phyloP scores from a whole-genome alignment of 53 echinoderm and acorn worm genomes.

The Holothuria leucospilota region DNA sequence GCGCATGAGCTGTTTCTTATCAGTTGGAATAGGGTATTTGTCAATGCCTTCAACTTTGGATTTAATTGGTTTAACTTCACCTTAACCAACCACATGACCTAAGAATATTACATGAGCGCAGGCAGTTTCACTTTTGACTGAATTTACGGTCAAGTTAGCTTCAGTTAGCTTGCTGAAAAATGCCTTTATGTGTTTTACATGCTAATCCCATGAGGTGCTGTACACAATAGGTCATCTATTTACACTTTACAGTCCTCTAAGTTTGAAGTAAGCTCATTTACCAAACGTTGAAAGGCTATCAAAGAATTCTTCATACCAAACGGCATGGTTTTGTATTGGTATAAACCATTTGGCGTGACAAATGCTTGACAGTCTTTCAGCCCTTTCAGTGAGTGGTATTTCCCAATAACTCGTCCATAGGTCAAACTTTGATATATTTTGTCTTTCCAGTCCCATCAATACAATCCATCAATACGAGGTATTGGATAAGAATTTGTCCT shows the following conservation, averaged over 20 bases:
- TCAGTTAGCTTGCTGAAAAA: constrained; percentile 10
- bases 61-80: no score
- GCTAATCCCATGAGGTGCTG: constrained; percentile 23
- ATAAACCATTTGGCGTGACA: constrained; percentile 50
- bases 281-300: no score
- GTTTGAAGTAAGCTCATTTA: no score
- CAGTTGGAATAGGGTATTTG: no score
- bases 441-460: constrained; percentile 41
- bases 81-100: constrained; percentile 26
- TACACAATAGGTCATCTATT: background rate
- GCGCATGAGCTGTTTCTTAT: background rate
- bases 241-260: background rate
- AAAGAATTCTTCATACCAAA: constrained; percentile 64
- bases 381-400: constrained; percentile 55
- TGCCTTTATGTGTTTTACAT: background rate
- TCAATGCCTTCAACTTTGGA: constrained; percentile 9
- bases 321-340: constrained; percentile 51
- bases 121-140: no score
- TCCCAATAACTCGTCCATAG: constrained; percentile 62
- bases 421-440: constrained; percentile 48
- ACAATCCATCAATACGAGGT: constrained; percentile 61
- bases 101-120: no score
- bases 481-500: constrained; percentile 62
- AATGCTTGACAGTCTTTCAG: constrained; percentile 64
- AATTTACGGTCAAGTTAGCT: background rate